Percentiles rank a stretch among this genome's conserved stretches.
Conservation (phyloP, 2,888 invertebrate species). For the Rhingia rostrata region DNA sequence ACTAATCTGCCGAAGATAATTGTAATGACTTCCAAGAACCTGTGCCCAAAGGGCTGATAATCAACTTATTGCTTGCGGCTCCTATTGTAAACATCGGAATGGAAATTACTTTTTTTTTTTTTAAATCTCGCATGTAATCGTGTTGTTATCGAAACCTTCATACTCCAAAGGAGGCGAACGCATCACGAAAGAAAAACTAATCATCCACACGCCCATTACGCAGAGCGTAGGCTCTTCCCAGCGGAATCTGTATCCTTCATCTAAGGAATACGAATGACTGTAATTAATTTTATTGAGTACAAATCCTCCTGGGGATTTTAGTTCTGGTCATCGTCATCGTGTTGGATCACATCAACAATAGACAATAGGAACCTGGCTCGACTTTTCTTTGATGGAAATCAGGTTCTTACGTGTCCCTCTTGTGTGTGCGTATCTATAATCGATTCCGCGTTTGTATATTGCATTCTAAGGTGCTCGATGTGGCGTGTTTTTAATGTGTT, state of each 20-base stretch:
- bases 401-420: slow-evolving; percentile 9
- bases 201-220: slow-evolving; percentile 38
- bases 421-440: slow-evolving; percentile 1
- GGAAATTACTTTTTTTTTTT: background rate
- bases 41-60: background rate
- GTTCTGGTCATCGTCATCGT: background rate
- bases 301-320: slow-evolving; percentile 31
- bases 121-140: slow-evolving; percentile 21
- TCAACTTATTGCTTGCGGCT: background rate
- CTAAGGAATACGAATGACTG: slow-evolving; percentile 41
- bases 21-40: slow-evolving; percentile 6
- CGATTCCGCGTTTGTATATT: slow-evolving; percentile 19
- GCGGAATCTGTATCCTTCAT: slow-evolving; percentile 31
- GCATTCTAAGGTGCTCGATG: background rate
- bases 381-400: slow-evolving; percentile 27
- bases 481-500: slow-evolving; percentile 12
- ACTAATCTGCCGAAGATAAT: slow-evolving; percentile 22
- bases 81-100: background rate
- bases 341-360: slow-evolving; percentile 10
- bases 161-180: background rate
- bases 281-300: slow-evolving; percentile 30
- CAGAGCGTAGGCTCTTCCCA: no score
- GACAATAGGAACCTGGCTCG: slow-evolving; percentile 10
- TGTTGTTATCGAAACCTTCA: slow-evolving; percentile 20
- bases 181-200: slow-evolving; percentile 20